Evolutionary conservation across 2,113 vertebrate genomes (phyloP), one percentile per base, ranked within the genome.

Genomic region (Amblyopsis rosae): DNA sequence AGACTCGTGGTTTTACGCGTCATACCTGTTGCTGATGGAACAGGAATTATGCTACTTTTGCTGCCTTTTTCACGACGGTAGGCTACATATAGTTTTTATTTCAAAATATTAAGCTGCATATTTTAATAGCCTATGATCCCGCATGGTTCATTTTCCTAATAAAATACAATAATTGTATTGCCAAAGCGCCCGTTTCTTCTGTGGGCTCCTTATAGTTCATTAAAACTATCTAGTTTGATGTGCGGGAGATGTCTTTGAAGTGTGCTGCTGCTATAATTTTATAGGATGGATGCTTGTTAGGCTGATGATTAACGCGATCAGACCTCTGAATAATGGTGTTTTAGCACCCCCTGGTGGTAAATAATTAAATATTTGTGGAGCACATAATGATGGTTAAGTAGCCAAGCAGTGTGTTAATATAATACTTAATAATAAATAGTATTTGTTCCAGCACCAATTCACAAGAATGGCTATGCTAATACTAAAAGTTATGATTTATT

Each of bases 1-100:
- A 49, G 55, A 32, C 12, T 9, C 56, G 47, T 11, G 55, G 33
- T 35, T 59, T 67, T 19, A 63, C 15, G 73, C 75, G 54, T 84
- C 72, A 83, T n/a, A 83, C 85, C 85, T 89, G 87, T 89, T 87
- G 87, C 82, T 75, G 77, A 32, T 55, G 0, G 26, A 55, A 54
- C 11, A 17, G 59, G 26, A 26, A 26, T 26, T 26, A 26, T 26
- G 26, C 26, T 26, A 26, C 26, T 26, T 41, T 41, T 8, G 7
- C 4, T 6, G 35, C 4, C 0, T 41, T 41, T 41, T 41, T 6
- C 1, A 41, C 35, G 35, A 41, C 35, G 7, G 35, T 41, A 41
- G 35, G 5, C 6, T 41, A 41, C 35, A 41, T 41, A 0, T 41
- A 41, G 4, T 41, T 41, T 41, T 41, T 41, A 41, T 41, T 41